phyloP scores from a whole-genome alignment of 2,888 invertebrate species.

The Geophilus truncorum region DNA sequence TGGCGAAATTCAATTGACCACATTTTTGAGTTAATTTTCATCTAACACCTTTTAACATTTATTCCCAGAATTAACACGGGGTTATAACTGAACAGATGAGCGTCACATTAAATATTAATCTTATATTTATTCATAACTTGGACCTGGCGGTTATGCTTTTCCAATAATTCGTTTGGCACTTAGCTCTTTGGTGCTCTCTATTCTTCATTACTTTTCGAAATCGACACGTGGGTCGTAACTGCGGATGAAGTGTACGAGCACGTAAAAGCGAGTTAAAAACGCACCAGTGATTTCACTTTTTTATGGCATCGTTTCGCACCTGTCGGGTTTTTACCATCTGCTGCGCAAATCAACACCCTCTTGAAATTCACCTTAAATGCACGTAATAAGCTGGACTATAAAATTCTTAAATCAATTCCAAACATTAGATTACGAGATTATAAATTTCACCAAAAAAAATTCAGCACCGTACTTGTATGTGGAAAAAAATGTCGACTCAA shows the following conservation, averaged over 20 bases:
- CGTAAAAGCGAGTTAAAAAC: not conserved
- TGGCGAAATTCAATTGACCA: too few relatives aligned
- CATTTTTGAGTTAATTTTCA: too few relatives aligned
- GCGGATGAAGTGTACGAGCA: not conserved
- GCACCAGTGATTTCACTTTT: not conserved
- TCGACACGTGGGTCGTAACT: constrained; percentile 2
- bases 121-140: not conserved
- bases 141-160: not conserved
- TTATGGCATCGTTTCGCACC: not conserved
- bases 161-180: constrained; percentile 1
- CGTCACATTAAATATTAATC: not conserved
- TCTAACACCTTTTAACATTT: too few relatives aligned
- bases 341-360: not conserved
- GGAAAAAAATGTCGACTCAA: too few relatives aligned
- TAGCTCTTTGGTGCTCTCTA: not conserved
- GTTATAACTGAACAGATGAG: too few relatives aligned
- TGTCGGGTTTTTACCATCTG: not conserved
- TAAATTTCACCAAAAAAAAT: too few relatives aligned
- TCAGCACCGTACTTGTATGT: too few relatives aligned
- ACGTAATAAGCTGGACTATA: too few relatives aligned
- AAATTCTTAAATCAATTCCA: too few relatives aligned
- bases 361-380: not conserved
- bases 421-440: too few relatives aligned
- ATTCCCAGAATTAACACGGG: too few relatives aligned
- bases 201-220: constrained; percentile 2